A percentile compares a stretch with the other conserved stretches of the same genome.
These are phyloP conservation scores for Mesembrinibis cayennensis DNA, from an alignment of 2,113 vertebrate species.

Conservation along the genomic window DNA sequence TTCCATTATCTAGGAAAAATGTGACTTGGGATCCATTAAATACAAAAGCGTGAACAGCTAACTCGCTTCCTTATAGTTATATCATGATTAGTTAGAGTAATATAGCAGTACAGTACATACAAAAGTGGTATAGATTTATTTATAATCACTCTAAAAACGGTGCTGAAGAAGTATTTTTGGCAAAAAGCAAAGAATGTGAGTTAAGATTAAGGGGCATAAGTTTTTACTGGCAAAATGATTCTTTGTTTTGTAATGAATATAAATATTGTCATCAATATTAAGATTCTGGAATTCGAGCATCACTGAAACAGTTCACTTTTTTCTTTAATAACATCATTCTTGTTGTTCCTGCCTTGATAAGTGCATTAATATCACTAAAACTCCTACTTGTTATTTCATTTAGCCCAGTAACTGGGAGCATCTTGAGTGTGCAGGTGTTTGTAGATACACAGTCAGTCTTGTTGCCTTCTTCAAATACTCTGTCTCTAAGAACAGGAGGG, in stretches of 20 bases:
- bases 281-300: not conserved
- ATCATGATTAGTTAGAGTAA: conserved; percentile 27
- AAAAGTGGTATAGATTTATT: not conserved
- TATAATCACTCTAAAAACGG: not conserved
- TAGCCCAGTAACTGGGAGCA: not conserved
- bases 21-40: conserved; percentile 37
- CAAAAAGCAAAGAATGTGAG: not conserved
- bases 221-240: not conserved
- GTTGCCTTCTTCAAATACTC: not conserved
- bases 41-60: conserved; percentile 29
- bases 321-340: not conserved
- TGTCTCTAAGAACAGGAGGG: not conserved
- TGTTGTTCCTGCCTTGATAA: not conserved
- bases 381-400: not conserved
- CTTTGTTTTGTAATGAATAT: not conserved
- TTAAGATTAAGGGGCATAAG: not conserved
- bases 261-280: not conserved
- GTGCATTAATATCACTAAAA: not conserved
- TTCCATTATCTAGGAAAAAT: conserved; percentile 32
- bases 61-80: conserved; percentile 3
- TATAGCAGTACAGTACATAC: not conserved
- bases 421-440: not conserved
- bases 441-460: not conserved
- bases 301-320: not conserved
- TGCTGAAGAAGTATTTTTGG: not conserved